These are phyloP conservation scores for Oncorhynchus mykiss DNA, from an alignment of 2,113 vertebrate species.

Conservation along the genomic window DNA sequence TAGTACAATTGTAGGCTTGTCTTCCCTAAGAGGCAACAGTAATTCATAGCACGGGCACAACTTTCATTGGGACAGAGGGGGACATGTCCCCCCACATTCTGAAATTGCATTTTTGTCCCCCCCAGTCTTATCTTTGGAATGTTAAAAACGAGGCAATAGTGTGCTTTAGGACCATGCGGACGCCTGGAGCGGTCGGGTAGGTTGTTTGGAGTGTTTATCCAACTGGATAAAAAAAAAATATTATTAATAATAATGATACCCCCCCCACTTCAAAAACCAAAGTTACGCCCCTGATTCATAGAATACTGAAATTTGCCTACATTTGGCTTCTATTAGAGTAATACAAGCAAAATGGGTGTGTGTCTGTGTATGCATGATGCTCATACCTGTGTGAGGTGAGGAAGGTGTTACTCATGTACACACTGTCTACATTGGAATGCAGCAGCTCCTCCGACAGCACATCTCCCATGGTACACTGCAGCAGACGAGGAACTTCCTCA, in stretches of 20 bases:
- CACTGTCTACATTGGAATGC: conserved; percentile 81
- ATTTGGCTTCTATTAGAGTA: background rate
- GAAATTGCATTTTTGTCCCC: too few species aligned
- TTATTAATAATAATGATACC: too few species aligned
- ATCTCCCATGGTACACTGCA: conserved; percentile 97
- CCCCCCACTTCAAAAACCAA: too few species aligned
- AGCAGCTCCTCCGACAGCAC: conserved; percentile 92
- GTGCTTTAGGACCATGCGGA: too few species aligned
- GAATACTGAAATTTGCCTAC: background rate
- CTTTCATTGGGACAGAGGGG: too few species aligned
- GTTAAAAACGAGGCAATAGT: too few species aligned
- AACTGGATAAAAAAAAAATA: too few species aligned
- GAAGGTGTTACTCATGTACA: conserved; percentile 95
- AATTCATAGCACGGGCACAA: background rate
- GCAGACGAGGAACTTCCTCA: conserved; percentile 90
- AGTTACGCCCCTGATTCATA: background rate
- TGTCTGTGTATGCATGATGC: background rate
- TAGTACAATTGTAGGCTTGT: background rate
- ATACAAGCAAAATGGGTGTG: background rate
- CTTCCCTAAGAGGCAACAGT: background rate
- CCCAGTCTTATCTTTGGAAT: too few species aligned
- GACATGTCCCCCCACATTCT: too few species aligned
- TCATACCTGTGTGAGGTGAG: conserved; percentile 92
- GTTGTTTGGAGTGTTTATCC: too few species aligned
- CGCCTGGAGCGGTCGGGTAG: too few species aligned